Conservation (phyloP, 2,113 vertebrate genomes). For the Tetraodon nigroviridis region DNA sequence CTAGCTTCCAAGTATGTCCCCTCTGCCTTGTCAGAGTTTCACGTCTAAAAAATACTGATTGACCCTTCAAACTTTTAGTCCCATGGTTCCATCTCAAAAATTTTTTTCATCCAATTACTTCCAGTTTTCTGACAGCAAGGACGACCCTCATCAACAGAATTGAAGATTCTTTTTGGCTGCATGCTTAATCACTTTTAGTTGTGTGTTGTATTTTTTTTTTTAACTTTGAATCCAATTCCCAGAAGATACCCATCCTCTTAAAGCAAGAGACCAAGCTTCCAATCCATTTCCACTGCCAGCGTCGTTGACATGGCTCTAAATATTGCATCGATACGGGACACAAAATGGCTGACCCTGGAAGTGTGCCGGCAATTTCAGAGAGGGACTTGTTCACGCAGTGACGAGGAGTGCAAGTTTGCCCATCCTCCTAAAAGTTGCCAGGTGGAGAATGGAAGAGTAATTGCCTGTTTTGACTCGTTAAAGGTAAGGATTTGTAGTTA, state of each 20-base stretch:
- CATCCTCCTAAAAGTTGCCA: slow-evolving; percentile 99
- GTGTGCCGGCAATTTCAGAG: slow-evolving; percentile 99
- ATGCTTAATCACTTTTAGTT: slow-evolving; percentile 42
- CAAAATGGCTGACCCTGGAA: slow-evolving; percentile 98
- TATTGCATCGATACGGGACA: slow-evolving; percentile 93
- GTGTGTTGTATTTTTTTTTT: slow-evolving; percentile 19
- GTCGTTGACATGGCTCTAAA: slow-evolving; percentile 88
- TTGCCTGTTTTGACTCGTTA: slow-evolving; percentile 98
- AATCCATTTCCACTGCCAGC: slow-evolving; percentile 35
- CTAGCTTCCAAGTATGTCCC: slow-evolving; percentile 72
- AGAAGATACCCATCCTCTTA: background rate
- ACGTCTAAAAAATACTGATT: slow-evolving; percentile 76
- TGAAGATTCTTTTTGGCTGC: slow-evolving; percentile 23
- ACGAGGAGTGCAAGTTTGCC: slow-evolving; percentile 99
- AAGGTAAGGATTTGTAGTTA: slow-evolving; percentile 84
- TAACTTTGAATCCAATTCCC: background rate
- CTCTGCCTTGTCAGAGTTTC: slow-evolving; percentile 68
- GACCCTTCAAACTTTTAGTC: slow-evolving; percentile 63
- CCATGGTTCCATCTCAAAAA: slow-evolving; percentile 60
- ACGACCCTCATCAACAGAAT: slow-evolving; percentile 39
- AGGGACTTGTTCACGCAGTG: slow-evolving; percentile 95
- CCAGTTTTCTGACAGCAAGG: slow-evolving; percentile 29
- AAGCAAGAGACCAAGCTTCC: slow-evolving; percentile 38
- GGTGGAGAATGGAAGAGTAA: slow-evolving; percentile 98
- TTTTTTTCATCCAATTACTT: slow-evolving; percentile 47